Conservation (phyloP, 2,888 invertebrate species). For the Gerris lacustris region DNA sequence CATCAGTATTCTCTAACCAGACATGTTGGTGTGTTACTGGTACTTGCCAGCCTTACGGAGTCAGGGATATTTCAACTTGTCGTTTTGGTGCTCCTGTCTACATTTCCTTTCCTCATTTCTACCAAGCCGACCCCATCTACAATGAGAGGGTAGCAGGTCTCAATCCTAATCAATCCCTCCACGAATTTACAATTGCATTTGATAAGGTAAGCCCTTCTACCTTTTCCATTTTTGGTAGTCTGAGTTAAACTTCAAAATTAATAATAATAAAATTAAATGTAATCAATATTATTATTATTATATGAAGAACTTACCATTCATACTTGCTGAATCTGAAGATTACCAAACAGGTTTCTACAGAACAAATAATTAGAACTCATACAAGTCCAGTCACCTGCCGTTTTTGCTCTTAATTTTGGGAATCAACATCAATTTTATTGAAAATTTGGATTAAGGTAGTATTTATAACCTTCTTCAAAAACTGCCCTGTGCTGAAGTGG, state of each 20-base stretch:
- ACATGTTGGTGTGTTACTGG: slow-evolving; percentile 51
- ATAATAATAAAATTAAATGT: too few relatives aligned
- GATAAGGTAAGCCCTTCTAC: slow-evolving; percentile 50
- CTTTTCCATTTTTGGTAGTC: not conserved
- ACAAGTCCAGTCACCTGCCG: too few relatives aligned
- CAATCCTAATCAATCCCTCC: slow-evolving; percentile 35
- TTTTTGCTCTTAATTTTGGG: too few relatives aligned
- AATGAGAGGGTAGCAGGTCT: slow-evolving; percentile 37
- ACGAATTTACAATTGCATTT: slow-evolving; percentile 42
- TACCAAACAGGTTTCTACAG: too few relatives aligned
- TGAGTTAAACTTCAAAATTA: not conserved
- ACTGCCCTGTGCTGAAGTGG: too few relatives aligned
- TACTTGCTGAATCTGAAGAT: too few relatives aligned
- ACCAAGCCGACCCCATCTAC: slow-evolving; percentile 37
- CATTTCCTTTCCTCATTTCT: slow-evolving; percentile 41
- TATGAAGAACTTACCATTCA: too few relatives aligned
- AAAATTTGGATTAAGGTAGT: too few relatives aligned
- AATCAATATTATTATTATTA: too few relatives aligned
- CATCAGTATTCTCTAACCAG: slow-evolving; percentile 50
- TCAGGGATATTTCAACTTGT: slow-evolving; percentile 34
- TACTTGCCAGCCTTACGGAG: slow-evolving; percentile 31
- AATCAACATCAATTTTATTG: too few relatives aligned
- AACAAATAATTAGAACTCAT: too few relatives aligned
- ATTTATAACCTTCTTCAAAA: too few relatives aligned
- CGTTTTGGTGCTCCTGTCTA: slow-evolving; percentile 38